These are phyloP conservation scores for Caiman crocodilus DNA, from an alignment of 2,797 vertebrate genomes.

Conservation along the genomic window DNA sequence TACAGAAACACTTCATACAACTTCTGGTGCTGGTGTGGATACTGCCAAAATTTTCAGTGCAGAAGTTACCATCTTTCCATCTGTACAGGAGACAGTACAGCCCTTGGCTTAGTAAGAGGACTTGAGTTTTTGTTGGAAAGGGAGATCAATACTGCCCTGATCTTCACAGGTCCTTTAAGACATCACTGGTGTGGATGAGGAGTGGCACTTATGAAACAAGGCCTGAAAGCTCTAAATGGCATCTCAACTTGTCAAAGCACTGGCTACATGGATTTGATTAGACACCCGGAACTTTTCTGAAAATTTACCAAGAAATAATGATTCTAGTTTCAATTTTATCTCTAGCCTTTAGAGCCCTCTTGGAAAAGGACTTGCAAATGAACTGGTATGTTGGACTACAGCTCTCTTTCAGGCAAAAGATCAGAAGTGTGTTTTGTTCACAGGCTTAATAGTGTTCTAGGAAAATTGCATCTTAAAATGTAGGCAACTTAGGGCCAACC, in stretches of 20 bases:
- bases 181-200: background rate
- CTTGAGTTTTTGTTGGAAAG: background rate
- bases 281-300: too few species aligned
- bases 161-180: too few species aligned
- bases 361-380: background rate
- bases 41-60: background rate
- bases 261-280: background rate
- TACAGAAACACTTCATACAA: background rate
- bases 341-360: too few species aligned
- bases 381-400: background rate
- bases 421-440: background rate
- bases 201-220: background rate
- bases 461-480: too few species aligned
- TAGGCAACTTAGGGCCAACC: too few species aligned
- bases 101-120: background rate
- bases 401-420: background rate
- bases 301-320: too few species aligned
- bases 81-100: background rate
- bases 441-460: too few species aligned
- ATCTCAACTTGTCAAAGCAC: background rate
- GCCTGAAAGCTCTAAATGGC: background rate
- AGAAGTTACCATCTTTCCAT: background rate
- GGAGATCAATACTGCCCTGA: background rate
- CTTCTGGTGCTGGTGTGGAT: background rate
- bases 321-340: too few species aligned